Base-by-base conservation (phyloP, 2,113 vertebrate species). In the Piaya cayana region DNA sequence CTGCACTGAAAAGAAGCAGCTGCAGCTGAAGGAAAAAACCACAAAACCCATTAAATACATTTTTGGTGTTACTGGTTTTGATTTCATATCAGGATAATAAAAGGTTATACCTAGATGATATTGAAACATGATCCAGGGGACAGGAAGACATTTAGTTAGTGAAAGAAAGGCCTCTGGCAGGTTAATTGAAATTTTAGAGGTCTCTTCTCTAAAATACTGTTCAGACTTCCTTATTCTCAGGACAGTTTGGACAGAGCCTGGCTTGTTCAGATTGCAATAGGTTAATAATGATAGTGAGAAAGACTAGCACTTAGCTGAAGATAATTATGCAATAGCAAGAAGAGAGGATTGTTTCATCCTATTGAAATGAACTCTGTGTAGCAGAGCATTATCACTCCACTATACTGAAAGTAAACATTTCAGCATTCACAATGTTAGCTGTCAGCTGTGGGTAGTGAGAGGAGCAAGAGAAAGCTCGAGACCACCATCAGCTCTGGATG, bases 391-490 rank as follows among this genome's bases (percentile, higher is more conserved):
- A 79, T 72, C 8, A 5, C 70, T 68, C 58, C 58, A 3, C 70
- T 85, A 49, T 43, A 4, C 77, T 90, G 62, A 12, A 79, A 60
- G n/a, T 34, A 85, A 95, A 87, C 39, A 68, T 74, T 55, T 21
- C 0, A 0, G 71, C 47, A 43, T 71, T 70, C 42, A 12, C 32
- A 14, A 2, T 3, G 30, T 45, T 58, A 25, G 32, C 37, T 63
- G 47, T 42, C 79, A 72, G 53, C 49, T 53, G 20, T 9, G 36
- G 52, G 7, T 12, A 56, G 82, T 11, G 64, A 49, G 79, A 59
- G 58, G 37, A 59, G 26, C 4, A 0, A 74, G 43, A 62, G 59
- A 67, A 81, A 60, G 32, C 32, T 84, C 84, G 34, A 79, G 65
- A 50, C 32, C 64, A 22, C 4, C 55, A 8, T 3, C 14, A 4